A percentile compares a stretch with the other conserved stretches of the same genome.
phyloP scores from a whole-genome alignment of 2,888 invertebrate genomes.

The Chrysolina oricalcia region DNA sequence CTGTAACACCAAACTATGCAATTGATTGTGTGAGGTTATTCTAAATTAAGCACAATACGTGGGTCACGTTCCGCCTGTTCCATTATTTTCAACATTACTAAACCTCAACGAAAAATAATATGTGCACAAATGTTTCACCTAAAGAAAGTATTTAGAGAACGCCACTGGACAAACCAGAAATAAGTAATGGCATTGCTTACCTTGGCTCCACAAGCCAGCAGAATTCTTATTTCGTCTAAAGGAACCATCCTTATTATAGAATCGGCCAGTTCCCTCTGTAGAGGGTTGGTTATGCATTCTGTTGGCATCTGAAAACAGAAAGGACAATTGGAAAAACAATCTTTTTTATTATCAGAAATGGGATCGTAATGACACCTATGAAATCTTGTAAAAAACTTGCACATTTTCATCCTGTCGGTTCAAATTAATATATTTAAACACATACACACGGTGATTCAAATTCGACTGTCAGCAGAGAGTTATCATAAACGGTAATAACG shows the following conservation, averaged over 20 bases:
- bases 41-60: too few species aligned
- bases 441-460: too few species aligned
- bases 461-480: too few species aligned
- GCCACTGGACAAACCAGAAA: constrained; percentile 4
- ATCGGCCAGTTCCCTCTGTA: constrained; percentile 91
- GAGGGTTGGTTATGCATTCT: constrained; percentile 82
- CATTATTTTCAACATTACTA: neutral
- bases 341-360: neutral
- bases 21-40: too few species aligned
- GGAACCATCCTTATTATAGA: constrained; percentile 91
- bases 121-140: neutral
- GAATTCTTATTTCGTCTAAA: constrained; percentile 88
- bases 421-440: too few species aligned
- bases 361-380: neutral
- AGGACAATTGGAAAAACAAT: neutral
- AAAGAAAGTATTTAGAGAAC: neutral
- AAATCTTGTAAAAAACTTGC: neutral
- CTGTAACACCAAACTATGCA: too few species aligned
- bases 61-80: neutral
- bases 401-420: too few species aligned
- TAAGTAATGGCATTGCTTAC: constrained; percentile 65
- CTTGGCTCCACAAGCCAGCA: constrained; percentile 90
- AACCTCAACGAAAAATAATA: neutral
- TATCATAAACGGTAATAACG: too few species aligned
- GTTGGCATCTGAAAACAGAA: constrained; percentile 76